These are phyloP conservation scores for Gastrophryne carolinensis DNA, from an alignment of 2,797 vertebrate genomes.

Conservation along the genomic window DNA sequence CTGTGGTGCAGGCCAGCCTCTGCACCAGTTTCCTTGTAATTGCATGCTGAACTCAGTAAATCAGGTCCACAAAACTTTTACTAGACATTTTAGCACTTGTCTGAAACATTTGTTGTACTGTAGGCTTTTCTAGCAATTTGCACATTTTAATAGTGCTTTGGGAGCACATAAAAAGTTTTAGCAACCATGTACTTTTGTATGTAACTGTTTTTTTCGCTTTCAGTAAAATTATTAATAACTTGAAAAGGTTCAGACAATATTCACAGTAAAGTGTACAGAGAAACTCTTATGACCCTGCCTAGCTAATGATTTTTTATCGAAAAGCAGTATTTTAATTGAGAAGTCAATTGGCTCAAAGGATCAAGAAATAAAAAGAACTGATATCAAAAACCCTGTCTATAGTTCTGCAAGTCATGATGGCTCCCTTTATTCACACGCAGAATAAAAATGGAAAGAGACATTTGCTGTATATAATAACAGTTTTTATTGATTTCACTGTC, in stretches of 20 bases:
- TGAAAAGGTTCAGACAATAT: not conserved
- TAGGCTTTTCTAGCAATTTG: not conserved
- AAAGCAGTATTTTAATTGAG: conserved; percentile 26
- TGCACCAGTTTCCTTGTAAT: no score
- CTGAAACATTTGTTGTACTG: not conserved
- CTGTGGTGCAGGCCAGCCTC: no score
- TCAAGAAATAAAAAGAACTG: not conserved
- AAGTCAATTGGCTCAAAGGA: conserved; percentile 9
- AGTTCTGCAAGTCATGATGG: conserved; percentile 17
- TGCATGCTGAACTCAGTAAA: no score
- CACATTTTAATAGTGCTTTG: not conserved
- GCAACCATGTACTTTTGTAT: not conserved
- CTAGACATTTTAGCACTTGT: not conserved
- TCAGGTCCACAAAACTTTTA: no score
- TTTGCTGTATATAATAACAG: conserved; percentile 44
- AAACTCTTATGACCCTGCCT: not conserved
- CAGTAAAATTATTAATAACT: not conserved
- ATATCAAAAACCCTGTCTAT: conserved; percentile 12
- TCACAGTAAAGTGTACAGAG: not conserved
- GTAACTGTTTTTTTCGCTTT: not conserved
- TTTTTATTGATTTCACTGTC: conserved; percentile 48
- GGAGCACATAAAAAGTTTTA: not conserved
- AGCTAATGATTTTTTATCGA: conserved; percentile 5
- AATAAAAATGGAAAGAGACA: conserved; percentile 37
- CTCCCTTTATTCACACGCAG: conserved; percentile 20